Conservation (phyloP, 2,797 vertebrate genomes). For the Simalia tracyae region DNA sequence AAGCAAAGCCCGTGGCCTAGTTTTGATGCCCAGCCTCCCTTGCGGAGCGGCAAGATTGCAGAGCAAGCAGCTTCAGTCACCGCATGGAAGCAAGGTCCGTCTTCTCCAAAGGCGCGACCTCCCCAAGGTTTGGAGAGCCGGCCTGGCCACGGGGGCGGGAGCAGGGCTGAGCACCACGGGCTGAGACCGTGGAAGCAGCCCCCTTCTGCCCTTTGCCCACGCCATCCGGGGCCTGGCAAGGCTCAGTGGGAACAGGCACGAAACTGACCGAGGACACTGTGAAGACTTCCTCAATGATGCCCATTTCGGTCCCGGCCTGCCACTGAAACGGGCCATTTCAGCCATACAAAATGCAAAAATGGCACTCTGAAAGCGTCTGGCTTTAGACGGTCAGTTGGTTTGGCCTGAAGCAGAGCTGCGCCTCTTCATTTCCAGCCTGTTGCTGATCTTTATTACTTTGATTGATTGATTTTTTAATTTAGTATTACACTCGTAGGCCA, state of each 20-base stretch:
- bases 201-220: neutral
- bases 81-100: neutral
- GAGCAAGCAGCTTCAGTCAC: neutral
- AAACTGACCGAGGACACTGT: neutral
- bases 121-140: neutral
- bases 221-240: neutral
- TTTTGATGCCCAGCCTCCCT: neutral
- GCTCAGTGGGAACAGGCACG: too few relatives aligned
- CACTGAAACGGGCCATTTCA: neutral
- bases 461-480: neutral
- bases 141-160: neutral
- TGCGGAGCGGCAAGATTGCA: accelerated
- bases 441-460: neutral
- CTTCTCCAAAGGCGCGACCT: neutral
- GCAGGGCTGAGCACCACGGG: neutral
- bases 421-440: neutral
- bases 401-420: neutral
- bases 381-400: neutral
- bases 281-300: neutral
- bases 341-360: neutral
- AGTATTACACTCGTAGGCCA: neutral
- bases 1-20: neutral
- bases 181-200: neutral
- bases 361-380: neutral
- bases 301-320: neutral